Base-by-base conservation (phyloP, 2,797 vertebrate genomes). In the Gobio occitaniae region DNA sequence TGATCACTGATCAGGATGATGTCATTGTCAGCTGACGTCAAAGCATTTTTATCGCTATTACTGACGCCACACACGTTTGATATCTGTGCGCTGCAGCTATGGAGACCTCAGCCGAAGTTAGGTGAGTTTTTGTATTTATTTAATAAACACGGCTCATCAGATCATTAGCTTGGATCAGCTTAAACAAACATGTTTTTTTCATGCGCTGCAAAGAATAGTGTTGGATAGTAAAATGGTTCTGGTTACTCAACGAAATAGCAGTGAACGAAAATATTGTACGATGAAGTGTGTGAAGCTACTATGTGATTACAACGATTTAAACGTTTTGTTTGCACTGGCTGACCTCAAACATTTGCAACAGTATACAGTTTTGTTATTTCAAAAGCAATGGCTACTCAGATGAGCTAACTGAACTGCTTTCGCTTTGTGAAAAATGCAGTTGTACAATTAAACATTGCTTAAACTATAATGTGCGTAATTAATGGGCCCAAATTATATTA, bases 21-120 rank as follows among this genome's bases (percentile, higher is more conserved):
- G 52, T 79, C 76, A 72, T 10, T 79, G 68, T 84, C 83, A 84
- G 83, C 76, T 84, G 83, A 84, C 52, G 25, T 47, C 11, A 71
- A 52, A 72, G 15, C 66, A 6, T 63, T 59, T 32, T 32, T 1
- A 32, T 32, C 32, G 32, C 32, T 56, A 11, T 78, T 75, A 36
- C 29, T 13, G 17, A 54, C 15, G 56, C 66, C 25, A 0, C 16
- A 32, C 38, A 1, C 36, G 13, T 19, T 76, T 50, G 29, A 54
- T 10, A 68, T 52, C 71, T 41, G 13, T 75, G 63, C 6, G 47
- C 25, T 66, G 54, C 41, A 44, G 9, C 54, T 50, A 48, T 82
- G 70, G 63, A 84, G 36, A 54, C 2, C 9, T 52, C 3, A 29
- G 10, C 10, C 10, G 47, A 77, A 44, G 21, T 68, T 56, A n/a